Evolutionary conservation across 1,140 invertebrate genomes (phyloP), one percentile per base, ranked within the genome.

Genomic region (Drosophila subobscura): DNA sequence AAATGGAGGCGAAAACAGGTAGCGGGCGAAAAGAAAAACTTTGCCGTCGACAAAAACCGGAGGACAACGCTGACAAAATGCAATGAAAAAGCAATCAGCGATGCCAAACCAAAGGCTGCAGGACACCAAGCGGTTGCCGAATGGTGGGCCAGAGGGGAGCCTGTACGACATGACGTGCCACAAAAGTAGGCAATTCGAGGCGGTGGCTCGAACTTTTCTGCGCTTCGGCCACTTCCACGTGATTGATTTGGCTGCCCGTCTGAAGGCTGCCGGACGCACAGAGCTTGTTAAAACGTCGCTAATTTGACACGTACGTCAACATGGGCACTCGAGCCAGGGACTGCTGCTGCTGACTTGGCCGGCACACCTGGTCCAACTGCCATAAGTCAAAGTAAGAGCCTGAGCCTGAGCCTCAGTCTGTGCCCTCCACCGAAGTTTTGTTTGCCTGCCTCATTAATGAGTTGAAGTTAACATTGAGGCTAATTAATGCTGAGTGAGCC

Each of bases 1-100:
- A 83, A 84, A 84, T 55, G 63, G 58, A n/a, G 40, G 63, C 23
- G 61, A 49, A 54, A 52, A 23, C 79, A 83, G 74, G 79, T 77
- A 83, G 68, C 68, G 57, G 55, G 52, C 65, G 61, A 16, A 44
- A 46, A 16, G 54, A 41, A 77, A 80, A 81, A 81, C 68, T 81
- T 81, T 72, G 63, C 77, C 50, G 64, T 64, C 70, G 70, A 79
- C 58, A 57, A 52, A 71, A 65, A 77, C 47, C 33, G 59, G 55
- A 56, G 63, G 46, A 77, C 47, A 73, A 40, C 70, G 61, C 73
- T 65, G 61, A 75, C 70, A 70, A 84, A 84, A 77, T 84, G 79
- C 79, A 84, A 84, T 84, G 79, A 84, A 84, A 84, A 84, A 84
- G 79, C 79, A 84, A 84, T 84, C 79, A 84, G 65, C 65, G 79